Evolutionary conservation across 2,113 vertebrate genomes (phyloP), one percentile per base, ranked within the genome.

Genomic region (Pogona vitticeps): DNA sequence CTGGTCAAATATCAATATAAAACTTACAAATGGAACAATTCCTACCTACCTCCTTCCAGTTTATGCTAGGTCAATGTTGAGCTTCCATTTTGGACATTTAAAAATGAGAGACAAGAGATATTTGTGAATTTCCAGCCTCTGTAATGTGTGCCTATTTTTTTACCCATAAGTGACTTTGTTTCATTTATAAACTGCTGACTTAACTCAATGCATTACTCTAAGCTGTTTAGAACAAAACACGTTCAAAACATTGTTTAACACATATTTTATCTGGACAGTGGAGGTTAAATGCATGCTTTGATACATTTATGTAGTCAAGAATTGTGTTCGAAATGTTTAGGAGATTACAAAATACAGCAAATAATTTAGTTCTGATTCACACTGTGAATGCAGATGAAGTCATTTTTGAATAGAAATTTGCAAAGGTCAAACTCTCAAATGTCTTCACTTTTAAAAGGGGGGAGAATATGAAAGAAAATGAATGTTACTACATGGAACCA

Each of bases 21-120:
- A 67, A 23, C 61, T n/a, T 70, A 20, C 38, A 0, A 81, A 5
- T 83, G 2, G 21, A 33, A 0, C 40, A 0, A 85, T 61, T 81
- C 46, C 10, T 52, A 75, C 38, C 52, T 79, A 65, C 20, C 21
- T 59, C n/a, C 33, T 59, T 59, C 18, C 20, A 79, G 83, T 17
- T 73, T 90, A 85, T 83, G 36, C 84, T 46, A 52, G 56, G 28
- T n/a, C 7, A 84, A 10, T 78, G 38, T 23, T 68, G 61, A 82
- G 28, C 17, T 52, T 83, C 65, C 36, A 89, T 75, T 52, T 87
- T 15, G 42, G 9, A 65, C 6, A 80, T 91, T 59, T 72, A 63
- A 71, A 72, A 15, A 21, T 21, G 13, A 75, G 12, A 31, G 70
- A 58, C 18, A 56, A 31, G 52, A 61, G 13, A n/a, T 31, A 46